These are phyloP conservation scores for Eupithecia subfuscata DNA, from an alignment of 2,888 invertebrate genomes.

Conservation along the genomic window DNA sequence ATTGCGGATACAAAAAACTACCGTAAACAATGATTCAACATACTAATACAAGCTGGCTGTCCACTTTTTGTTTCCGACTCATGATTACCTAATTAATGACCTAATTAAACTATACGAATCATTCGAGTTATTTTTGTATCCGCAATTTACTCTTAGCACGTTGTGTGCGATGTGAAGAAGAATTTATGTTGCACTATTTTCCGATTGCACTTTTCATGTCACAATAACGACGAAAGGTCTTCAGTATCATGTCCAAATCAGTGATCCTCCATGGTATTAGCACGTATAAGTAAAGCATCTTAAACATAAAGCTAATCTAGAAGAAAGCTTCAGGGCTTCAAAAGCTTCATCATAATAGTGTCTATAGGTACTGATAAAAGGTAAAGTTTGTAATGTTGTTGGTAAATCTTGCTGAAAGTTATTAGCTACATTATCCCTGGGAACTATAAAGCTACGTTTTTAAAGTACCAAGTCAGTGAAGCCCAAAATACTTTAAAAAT, in stretches of 20 bases:
- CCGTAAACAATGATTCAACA: neutral
- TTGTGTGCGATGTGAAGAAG: neutral
- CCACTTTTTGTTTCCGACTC: neutral
- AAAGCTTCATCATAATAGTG: neutral
- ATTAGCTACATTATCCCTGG: neutral
- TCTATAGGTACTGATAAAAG: neutral
- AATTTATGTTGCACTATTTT: neutral
- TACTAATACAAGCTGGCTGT: neutral
- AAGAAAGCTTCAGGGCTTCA: neutral
- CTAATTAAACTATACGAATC: neutral
- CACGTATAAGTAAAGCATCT: neutral
- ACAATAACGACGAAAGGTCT: neutral
- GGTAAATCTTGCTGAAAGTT: neutral
- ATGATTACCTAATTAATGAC: neutral
- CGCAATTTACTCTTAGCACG: neutral
- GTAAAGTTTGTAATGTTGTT: too few species aligned
- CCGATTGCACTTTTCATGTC: neutral
- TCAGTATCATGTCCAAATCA: neutral
- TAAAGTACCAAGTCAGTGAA: neutral
- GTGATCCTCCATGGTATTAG: neutral
- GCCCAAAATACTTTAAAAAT: neutral
- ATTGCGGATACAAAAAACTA: neutral
- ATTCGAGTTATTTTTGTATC: neutral
- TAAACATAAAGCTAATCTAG: neutral
- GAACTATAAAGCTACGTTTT: neutral